Percentiles rank a stretch among this genome's conserved stretches.
Conservation (phyloP, 2,888 invertebrate genomes). For the Julus scanicus region DNA sequence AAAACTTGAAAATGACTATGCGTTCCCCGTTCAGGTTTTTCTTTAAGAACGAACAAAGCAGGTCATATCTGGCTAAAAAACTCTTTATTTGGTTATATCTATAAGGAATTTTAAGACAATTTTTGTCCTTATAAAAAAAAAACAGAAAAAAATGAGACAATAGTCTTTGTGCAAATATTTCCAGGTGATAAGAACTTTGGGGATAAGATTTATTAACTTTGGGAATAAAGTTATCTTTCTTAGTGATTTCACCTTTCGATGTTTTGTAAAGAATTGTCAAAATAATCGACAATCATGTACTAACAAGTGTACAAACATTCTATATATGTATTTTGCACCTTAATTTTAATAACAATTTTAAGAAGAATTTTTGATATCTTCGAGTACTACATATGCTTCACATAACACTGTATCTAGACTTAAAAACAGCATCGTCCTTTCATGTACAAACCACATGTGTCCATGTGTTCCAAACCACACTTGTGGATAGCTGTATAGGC, state of each 20-base stretch:
- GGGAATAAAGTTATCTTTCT: too few species aligned
- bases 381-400: neutral
- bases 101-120: neutral
- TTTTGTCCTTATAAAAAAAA: neutral
- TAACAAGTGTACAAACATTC: too few species aligned
- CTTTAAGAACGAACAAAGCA: neutral
- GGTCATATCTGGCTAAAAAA: constrained; percentile 13
- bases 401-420: too few species aligned
- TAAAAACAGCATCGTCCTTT: too few species aligned
- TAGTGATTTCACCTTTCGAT: too few species aligned
- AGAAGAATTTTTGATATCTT: neutral
- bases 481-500: too few species aligned
- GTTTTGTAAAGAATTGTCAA: too few species aligned
- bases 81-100: neutral
- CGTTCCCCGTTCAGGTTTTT: constrained; percentile 3
- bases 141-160: neutral
- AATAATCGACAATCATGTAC: too few species aligned
- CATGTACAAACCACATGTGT: too few species aligned
- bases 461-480: too few species aligned
- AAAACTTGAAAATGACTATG: neutral
- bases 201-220: neutral
- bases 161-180: constrained; percentile 12
- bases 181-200: neutral
- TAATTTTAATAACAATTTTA: too few species aligned
- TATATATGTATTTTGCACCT: too few species aligned